A percentile compares a stretch with the other conserved stretches of the same genome.
Evolutionary conservation across 2,888 invertebrate genomes (phyloP).

Genomic region (Laspeyria flexula): DNA sequence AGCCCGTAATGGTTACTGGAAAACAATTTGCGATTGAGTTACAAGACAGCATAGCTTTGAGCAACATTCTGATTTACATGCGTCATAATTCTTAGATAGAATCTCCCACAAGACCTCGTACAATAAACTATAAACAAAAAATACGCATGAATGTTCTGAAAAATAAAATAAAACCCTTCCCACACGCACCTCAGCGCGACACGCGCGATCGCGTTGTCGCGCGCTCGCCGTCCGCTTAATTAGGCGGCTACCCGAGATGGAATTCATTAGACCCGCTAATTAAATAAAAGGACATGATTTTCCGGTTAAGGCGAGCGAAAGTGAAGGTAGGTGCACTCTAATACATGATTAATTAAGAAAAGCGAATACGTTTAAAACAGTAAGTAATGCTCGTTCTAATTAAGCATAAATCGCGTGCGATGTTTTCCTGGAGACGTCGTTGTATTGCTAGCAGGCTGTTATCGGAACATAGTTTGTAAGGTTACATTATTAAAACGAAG

Average conservation of each 20-base stretch:
- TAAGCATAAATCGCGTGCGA: conserved; percentile 47
- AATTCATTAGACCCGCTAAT: conserved; percentile 76
- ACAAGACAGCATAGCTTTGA: conserved; percentile 1
- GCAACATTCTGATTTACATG: not conserved
- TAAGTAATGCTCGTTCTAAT: conserved; percentile 55
- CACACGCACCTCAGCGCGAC: conserved; percentile 42
- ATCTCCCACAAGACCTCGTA: not conserved
- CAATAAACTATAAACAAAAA: not conserved
- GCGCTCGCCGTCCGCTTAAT: conserved; percentile 58
- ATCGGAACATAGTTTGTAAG: conserved; percentile 6
- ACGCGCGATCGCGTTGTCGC: conserved; percentile 47
- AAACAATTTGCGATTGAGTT: conserved; percentile 33
- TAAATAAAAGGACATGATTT: conserved; percentile 76
- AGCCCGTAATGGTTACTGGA: conserved; percentile 29
- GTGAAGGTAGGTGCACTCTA: conserved; percentile 63
- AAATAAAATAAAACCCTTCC: conserved; percentile 39
- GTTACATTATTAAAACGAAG: conserved; percentile 1
- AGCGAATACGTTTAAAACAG: conserved; percentile 42
- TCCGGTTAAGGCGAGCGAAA: conserved; percentile 67
- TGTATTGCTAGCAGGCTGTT: conserved; percentile 15
- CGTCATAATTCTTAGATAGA: not conserved
- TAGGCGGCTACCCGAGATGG: conserved; percentile 69
- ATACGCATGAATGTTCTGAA: conserved; percentile 21
- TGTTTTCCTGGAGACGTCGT: conserved; percentile 22
- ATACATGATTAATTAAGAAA: conserved; percentile 68